Evolutionary conservation across 2,113 vertebrate species (phyloP), one percentile per base, ranked within the genome.

Genomic region (Leptodactylus fuscus): DNA sequence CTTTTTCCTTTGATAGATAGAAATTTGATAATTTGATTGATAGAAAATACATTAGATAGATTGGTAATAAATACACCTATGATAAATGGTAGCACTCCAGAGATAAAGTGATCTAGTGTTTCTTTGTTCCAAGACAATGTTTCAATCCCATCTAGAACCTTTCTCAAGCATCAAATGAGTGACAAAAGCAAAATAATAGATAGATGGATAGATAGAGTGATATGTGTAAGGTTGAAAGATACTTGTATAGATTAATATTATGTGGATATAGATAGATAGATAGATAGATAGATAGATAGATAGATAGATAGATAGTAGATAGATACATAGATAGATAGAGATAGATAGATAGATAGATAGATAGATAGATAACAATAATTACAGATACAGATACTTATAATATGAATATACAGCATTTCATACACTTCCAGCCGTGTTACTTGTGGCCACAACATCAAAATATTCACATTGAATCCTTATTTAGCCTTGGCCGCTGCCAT

Each of bases 181-280:
- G n/a, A n/a, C n/a, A n/a, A n/a, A n/a, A n/a, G n/a, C n/a, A n/a
- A n/a, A n/a, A n/a, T n/a, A n/a, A 24, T 24, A 24, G 55, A 29
- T 62, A 62, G 58, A 62, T 62, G 29, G 58, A 62, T 62, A 62
- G 58, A 62, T 62, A 62, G 58, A 62, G 27, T 27, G n/a, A 62
- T 60, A 58, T 2, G 22, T 58, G n/a, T n/a, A n/a, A n/a, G 55
- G 24, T 58, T 24, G 55, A 24, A n/a, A 58, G 55, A 58, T 58
- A 58, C 22, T 24, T 58, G 24, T 22, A 58, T 58, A 58, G 55
- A 55, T n/a, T 55, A 55, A 55, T 55, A 49, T 6, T 4, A 49
- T n/a, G n/a, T 48, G 2, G 9, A 58, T 7, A 58, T n/a, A n/a
- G 53, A 55, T 55, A 55, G 53, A 22, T 55, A 55, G n/a, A 62